Evolutionary conservation across 2,797 vertebrate species (phyloP).

Genomic region (Premnoplex brunnescens): DNA sequence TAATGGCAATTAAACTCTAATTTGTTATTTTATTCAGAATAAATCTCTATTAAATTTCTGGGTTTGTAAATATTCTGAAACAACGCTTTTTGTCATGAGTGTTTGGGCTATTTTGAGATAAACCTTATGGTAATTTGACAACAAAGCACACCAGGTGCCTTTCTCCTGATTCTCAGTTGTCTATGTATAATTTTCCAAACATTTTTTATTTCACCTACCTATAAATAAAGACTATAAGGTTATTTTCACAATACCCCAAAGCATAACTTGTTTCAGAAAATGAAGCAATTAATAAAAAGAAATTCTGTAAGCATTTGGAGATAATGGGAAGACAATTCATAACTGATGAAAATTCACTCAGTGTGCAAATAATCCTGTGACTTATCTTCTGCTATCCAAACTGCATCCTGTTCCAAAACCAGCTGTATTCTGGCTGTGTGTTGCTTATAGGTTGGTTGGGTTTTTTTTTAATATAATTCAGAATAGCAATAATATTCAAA

Average conservation of each 20-base stretch:
- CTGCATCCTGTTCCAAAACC: background rate
- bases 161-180: background rate
- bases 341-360: background rate
- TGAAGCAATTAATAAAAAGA: background rate
- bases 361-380: background rate
- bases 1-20: slow-evolving; percentile 34
- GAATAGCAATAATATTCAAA: background rate
- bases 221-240: background rate
- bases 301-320: background rate
- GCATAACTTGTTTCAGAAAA: background rate
- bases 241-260: background rate
- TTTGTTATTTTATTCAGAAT: slow-evolving; percentile 40
- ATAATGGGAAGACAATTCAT: background rate
- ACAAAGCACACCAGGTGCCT: background rate
- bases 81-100: background rate
- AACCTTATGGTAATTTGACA: background rate
- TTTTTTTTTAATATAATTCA: background rate
- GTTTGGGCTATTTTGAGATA: background rate
- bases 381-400: background rate
- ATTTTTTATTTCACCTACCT: background rate
- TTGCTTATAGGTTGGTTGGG: background rate
- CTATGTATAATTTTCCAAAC: background rate
- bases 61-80: background rate
- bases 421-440: fast-evolving
- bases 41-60: slow-evolving; percentile 8